Evolutionary conservation across 2,113 vertebrate genomes (phyloP).

Genomic region (Rostratula benghalensis): DNA sequence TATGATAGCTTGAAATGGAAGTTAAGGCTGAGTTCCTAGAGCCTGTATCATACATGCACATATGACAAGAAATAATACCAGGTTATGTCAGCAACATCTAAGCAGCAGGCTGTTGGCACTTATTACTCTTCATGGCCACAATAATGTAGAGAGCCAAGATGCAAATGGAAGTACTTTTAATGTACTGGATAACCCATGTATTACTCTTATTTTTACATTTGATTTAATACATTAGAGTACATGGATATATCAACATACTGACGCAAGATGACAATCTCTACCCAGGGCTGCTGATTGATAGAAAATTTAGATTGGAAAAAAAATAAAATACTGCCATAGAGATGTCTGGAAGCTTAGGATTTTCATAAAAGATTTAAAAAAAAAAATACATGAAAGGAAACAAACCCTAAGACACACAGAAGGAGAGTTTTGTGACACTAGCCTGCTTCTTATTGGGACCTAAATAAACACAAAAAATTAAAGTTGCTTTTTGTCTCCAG

Average conservation of each 20-base stretch:
- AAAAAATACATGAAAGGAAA: background rate
- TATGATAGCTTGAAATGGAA: background rate
- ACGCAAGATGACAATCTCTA: background rate
- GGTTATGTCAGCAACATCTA: background rate
- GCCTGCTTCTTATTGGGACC: background rate
- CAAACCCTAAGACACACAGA: background rate
- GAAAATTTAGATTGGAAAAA: background rate
- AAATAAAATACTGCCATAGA: background rate
- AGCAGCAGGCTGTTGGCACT: background rate
- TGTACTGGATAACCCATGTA: background rate
- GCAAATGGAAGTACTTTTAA: background rate
- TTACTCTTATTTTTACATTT: background rate
- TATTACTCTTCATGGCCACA: background rate
- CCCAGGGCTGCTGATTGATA: background rate
- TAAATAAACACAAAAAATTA: background rate
- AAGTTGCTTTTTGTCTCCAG: background rate
- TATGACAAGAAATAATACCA: background rate
- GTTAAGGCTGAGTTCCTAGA: background rate
- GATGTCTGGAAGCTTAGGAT: background rate
- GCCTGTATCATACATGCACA: background rate
- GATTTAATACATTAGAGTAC: background rate
- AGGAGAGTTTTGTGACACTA: background rate
- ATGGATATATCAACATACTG: background rate
- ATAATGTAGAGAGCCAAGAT: background rate
- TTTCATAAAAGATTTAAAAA: background rate